Percentiles rank a stretch among this genome's conserved stretches.
phyloP scores from a whole-genome alignment of 2,113 vertebrate genomes.

The Arothron firmamentum region DNA sequence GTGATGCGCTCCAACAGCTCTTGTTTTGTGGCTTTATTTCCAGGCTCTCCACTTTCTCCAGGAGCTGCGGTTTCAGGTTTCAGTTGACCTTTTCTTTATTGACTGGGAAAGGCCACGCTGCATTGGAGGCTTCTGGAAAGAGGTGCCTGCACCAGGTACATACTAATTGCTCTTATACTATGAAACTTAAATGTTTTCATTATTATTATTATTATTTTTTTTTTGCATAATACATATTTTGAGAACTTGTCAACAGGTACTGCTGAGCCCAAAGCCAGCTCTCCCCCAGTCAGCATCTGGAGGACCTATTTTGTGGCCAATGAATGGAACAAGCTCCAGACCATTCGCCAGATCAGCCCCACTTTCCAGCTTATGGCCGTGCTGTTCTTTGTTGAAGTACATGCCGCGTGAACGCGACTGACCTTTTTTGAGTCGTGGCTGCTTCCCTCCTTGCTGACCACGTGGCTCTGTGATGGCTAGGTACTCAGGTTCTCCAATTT shows the following conservation, averaged over 20 bases:
- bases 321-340: conserved; percentile 98
- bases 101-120: conserved; percentile 93
- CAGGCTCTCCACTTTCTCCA: conserved; percentile 90
- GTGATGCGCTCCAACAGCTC: too few relatives aligned
- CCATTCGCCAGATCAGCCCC: conserved; percentile 89
- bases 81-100: conserved; percentile 91
- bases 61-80: conserved; percentile 83
- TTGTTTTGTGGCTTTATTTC: conserved; percentile 2
- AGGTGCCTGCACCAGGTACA: too few relatives aligned
- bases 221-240: too few relatives aligned
- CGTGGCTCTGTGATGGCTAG: conserved; percentile 61
- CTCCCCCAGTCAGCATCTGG: conserved; percentile 94
- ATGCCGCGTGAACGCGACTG: background rate
- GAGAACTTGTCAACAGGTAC: conserved; percentile 61
- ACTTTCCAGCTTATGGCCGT: conserved; percentile 89
- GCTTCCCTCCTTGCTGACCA: conserved; percentile 4
- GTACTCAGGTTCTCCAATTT: conserved; percentile 89
- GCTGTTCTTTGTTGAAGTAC: conserved; percentile 93
- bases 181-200: too few relatives aligned
- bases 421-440: background rate
- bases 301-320: conserved; percentile 97
- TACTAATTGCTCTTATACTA: too few relatives aligned
- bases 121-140: too few relatives aligned
- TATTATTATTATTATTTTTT: too few relatives aligned
- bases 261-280: conserved; percentile 74